Base-by-base conservation (phyloP, 2,888 invertebrate species). In the Drosophila flavopinicola region DNA sequence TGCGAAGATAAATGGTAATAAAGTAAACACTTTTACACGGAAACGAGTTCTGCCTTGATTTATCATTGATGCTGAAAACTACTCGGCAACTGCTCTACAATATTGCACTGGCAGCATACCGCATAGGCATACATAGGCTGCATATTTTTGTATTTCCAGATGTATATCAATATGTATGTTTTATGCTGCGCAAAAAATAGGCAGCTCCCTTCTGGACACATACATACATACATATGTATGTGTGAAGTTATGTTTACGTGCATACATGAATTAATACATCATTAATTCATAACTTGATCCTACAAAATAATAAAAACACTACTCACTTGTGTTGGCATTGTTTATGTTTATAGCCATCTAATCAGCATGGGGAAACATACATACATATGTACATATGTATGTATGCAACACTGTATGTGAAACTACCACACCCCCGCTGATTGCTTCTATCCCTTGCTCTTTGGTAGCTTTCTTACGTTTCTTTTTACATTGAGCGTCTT, bases 351-450 rank as follows among this genome's bases (percentile, higher is more conserved):
- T 49, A 56, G 24, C n/a, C 23, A 63, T 39, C 27, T 6, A 47
- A 32, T 52, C 30, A 52, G 27, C 33, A 57, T 54, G 25, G n/a
- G 53, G 59, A 63, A 52, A 56, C 17, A 65, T 38, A 65, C 42
- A 45, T 38, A 15, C 51, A 59, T 58, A 33, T n/a, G n/a, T 24
- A 24, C 32, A 52, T 48, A 42, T 58, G 53, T 45, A 27, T 60
- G 70, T 48, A 60, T 70, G 47, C 15, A 33, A 1, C 10, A 63
- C 45, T 58, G 41, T 60, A 59, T 54, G 47, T 59, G 39, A 24
- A 53, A 41, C 15, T 65, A 79, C 64, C 75, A 67, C 78, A 70
- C 73, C 67, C 72, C 75, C 75, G 54, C 73, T n/a, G n/a, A n/a
- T n/a, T n/a, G n/a, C n/a, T n/a, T n/a, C n/a, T n/a, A n/a, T 17